Percentiles rank a stretch among this genome's conserved stretches.
These are phyloP conservation scores for Esperia sulphurella DNA, from an alignment of 2,888 invertebrate genomes.

Conservation along the genomic window DNA sequence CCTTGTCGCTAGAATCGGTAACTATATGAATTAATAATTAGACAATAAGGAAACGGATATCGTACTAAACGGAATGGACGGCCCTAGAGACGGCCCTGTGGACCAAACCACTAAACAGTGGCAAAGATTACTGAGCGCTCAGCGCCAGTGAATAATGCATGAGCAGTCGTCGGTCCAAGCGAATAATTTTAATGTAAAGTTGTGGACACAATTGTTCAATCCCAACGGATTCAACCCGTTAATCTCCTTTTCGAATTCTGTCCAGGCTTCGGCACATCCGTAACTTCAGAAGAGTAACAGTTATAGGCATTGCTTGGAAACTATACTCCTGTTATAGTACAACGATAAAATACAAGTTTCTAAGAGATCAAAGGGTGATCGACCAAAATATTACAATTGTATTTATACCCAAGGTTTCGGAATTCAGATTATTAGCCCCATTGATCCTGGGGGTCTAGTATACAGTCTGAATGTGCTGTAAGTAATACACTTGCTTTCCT, in stretches of 20 bases:
- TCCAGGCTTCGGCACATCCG: neutral
- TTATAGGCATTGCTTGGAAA: neutral
- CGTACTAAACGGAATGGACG: too few species aligned
- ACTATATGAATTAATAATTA: too few species aligned
- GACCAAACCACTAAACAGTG: slow-evolving; percentile 8
- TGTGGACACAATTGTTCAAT: slow-evolving; percentile 2
- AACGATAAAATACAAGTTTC: too few species aligned
- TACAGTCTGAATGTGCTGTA: too few species aligned
- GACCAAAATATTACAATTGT: too few species aligned
- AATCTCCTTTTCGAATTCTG: slow-evolving; percentile 18
- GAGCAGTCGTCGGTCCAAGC: slow-evolving; percentile 25
- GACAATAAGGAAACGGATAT: neutral
- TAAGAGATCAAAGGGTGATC: too few species aligned
- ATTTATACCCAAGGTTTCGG: too few species aligned
- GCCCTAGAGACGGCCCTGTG: neutral
- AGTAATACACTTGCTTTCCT: too few species aligned
- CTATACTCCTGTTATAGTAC: too few species aligned
- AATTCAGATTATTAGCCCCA: too few species aligned
- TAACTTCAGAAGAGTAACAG: neutral
- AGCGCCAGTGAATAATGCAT: slow-evolving; percentile 41
- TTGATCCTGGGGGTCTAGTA: too few species aligned
- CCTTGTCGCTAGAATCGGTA: too few species aligned
- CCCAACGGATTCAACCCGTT: slow-evolving; percentile 15
- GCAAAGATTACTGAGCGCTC: slow-evolving; percentile 26
- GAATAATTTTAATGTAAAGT: slow-evolving; percentile 35